Base-by-base conservation (phyloP, 2,113 vertebrate species). In the Thunnus thynnus region DNA sequence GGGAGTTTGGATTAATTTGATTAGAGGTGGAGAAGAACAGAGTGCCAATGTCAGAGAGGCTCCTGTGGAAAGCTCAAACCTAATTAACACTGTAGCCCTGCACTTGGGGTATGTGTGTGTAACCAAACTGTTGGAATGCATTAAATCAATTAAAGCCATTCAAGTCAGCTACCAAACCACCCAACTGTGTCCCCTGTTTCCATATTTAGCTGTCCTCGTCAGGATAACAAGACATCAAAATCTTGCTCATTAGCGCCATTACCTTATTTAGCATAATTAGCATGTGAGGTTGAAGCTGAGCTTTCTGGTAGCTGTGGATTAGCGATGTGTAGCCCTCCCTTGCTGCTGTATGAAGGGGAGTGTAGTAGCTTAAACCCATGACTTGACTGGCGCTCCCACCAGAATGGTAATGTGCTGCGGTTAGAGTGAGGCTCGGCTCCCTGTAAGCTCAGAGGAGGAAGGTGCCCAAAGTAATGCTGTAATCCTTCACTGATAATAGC, bases 1-100 rank as follows among this genome's bases (percentile, higher is more conserved):
- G 85, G 85, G 86, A 89, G 70, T 83, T 86, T 82, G 86, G 73
- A 85, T 87, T 89, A 76, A 91, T 89, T 91, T 91, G 86, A 91
- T 91, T 84, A 85, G 36, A 87, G 63, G 74, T 80, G 73, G 76
- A 84, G 65, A 81, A 47, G 81, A 86, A 83, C 82, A 86, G 69
- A 80, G 83, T 36, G 75, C 64, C 64, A 36, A 72, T 80, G 77
- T 87, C 83, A 85, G 81, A 63, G 75, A 85, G 72, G 83, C 81
- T 85, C 80, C 70, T 50, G 83, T 85, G 89, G 73, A 89, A 87
- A 87, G 63, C 85, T 86, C 84, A 77, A 74, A 74, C 81, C 74
- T 91, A 89, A 93, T 92, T 92, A 93, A 92, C 80, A 77, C 77
- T 32, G 25, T 80, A 67, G 74, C 62, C 48, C n/a, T 63, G 27